phyloP scores from a whole-genome alignment of 2,797 vertebrate genomes.

The Parauchenoglanis punctatus region DNA sequence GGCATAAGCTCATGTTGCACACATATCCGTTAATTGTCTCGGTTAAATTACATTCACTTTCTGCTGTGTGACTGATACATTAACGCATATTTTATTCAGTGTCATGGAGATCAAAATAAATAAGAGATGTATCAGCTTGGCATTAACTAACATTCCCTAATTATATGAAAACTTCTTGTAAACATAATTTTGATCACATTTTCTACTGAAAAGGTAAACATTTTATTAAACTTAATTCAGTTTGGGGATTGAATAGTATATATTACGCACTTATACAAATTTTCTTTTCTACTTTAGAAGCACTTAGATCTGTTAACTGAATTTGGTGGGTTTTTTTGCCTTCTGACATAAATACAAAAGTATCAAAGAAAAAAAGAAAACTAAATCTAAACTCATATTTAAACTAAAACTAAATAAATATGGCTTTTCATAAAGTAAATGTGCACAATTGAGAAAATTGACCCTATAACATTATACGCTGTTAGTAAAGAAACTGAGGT shows the following conservation, averaged over 20 bases:
- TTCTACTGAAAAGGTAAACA: neutral
- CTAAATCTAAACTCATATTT: no score
- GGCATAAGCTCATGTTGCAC: neutral
- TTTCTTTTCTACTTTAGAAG: neutral
- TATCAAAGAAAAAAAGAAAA: neutral
- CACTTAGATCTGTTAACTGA: neutral
- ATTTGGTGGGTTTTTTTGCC: neutral
- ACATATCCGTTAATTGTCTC: neutral
- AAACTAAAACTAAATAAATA: neutral
- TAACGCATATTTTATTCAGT: neutral
- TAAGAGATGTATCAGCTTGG: neutral
- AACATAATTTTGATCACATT: no score
- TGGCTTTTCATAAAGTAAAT: neutral
- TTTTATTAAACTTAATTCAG: neutral
- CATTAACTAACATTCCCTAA: neutral
- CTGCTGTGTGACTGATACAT: neutral
- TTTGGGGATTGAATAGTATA: neutral
- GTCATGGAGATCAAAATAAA: neutral
- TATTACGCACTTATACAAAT: neutral
- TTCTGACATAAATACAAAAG: no score
- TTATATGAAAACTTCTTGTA: neutral
- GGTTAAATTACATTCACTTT: neutral
- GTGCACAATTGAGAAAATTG: neutral
- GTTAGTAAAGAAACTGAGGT: neutral
- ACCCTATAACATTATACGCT: neutral